Percentiles rank a stretch among this genome's conserved stretches.
phyloP scores from a whole-genome alignment of 2,888 invertebrate genomes.

The Pyrrhosoma nymphula region DNA sequence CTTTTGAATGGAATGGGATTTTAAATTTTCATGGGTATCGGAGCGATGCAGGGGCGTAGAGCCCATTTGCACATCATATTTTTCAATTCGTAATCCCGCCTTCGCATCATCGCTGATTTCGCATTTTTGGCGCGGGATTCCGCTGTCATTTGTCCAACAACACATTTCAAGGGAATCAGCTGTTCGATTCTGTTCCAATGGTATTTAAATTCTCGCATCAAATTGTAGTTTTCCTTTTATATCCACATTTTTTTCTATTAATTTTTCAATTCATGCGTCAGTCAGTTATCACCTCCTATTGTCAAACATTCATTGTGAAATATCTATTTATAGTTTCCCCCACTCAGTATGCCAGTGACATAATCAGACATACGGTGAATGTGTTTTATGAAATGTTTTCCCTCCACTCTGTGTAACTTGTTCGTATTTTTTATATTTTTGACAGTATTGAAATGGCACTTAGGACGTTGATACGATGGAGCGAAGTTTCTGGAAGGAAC shows the following conservation, averaged over 20 bases:
- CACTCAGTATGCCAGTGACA: background rate
- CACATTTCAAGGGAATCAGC: background rate
- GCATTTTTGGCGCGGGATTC: background rate
- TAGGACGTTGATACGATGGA: background rate
- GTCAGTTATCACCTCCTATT: background rate
- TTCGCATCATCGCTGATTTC: too few species aligned
- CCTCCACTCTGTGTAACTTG: background rate
- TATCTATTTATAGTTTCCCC: background rate
- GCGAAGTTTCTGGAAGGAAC: conserved; percentile 38
- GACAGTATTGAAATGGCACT: conserved; percentile 13
- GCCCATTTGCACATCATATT: too few species aligned
- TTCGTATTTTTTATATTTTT: background rate
- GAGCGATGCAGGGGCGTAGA: too few species aligned
- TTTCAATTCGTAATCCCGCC: too few species aligned
- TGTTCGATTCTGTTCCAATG: background rate
- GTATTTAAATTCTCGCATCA: background rate
- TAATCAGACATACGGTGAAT: background rate
- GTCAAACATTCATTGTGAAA: background rate
- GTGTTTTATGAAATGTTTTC: background rate
- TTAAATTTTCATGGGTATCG: too few species aligned
- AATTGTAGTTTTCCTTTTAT: background rate
- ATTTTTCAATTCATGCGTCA: too few species aligned
- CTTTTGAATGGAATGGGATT: too few species aligned
- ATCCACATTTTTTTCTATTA: background rate
- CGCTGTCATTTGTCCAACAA: background rate